These are phyloP conservation scores for Sylvia atricapilla DNA, from an alignment of 2,113 vertebrate species.

Conservation along the genomic window DNA sequence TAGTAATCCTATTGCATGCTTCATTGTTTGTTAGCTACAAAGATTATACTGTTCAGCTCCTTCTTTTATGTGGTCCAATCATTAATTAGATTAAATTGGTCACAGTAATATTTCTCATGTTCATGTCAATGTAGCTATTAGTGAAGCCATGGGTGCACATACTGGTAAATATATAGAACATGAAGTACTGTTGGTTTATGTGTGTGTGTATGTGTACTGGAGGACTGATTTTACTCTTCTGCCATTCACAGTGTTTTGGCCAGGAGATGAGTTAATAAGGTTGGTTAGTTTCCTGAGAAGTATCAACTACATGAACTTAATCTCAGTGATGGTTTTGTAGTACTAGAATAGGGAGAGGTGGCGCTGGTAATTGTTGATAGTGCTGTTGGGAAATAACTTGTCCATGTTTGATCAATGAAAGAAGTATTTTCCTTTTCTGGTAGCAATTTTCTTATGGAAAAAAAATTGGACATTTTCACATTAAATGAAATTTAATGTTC, in stretches of 20 bases:
- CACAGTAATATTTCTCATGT: background rate
- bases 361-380: background rate
- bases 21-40: background rate
- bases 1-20: background rate
- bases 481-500: background rate
- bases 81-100: background rate
- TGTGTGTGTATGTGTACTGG: background rate
- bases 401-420: background rate
- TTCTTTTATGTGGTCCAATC: background rate
- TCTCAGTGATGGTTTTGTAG: background rate
- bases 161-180: background rate
- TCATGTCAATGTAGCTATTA: background rate
- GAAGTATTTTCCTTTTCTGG: background rate
- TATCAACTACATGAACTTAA: background rate
- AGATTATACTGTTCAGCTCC: background rate
- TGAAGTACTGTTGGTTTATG: background rate
- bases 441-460: background rate
- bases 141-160: background rate
- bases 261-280: background rate
- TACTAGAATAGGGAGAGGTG: background rate
- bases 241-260: background rate
- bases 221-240: background rate
- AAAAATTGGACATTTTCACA: background rate
- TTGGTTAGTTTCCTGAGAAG: background rate
- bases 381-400: background rate